Evolutionary conservation across 2,888 invertebrate species (phyloP).

Genomic region (Tenthredo amoena): DNA sequence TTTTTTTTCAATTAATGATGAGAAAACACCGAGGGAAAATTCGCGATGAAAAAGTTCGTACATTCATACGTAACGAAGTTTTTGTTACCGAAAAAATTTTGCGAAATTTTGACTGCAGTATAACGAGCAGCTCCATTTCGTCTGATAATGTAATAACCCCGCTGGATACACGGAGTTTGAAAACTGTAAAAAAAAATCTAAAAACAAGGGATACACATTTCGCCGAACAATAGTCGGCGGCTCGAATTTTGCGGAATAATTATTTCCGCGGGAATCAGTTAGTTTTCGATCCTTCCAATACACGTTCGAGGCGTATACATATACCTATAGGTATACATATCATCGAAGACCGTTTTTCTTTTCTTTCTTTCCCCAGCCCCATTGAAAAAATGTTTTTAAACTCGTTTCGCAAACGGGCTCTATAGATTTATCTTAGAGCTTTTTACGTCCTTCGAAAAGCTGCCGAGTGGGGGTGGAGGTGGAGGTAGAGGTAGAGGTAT

Average conservation of each 20-base stretch:
- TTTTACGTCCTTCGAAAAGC: too few species aligned
- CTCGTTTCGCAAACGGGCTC: too few species aligned
- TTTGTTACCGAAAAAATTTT: neutral
- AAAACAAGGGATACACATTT: neutral
- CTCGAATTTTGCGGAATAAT: neutral
- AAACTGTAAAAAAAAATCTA: neutral
- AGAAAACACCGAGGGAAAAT: neutral
- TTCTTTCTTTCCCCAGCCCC: too few species aligned
- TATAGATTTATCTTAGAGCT: too few species aligned
- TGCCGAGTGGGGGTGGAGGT: too few species aligned
- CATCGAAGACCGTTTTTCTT: too few species aligned
- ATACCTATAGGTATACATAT: too few species aligned
- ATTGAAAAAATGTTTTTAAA: too few species aligned
- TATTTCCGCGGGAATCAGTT: neutral
- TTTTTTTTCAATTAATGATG: neutral
- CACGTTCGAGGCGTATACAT: too few species aligned
- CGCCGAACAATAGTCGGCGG: neutral
- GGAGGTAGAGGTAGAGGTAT: too few species aligned
- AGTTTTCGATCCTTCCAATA: neutral
- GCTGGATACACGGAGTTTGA: neutral
- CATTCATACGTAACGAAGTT: constrained; percentile 2
- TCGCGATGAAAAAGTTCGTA: neutral
- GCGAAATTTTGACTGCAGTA: neutral
- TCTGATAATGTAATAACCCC: neutral
- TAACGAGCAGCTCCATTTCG: neutral